Percentiles rank a stretch among this genome's conserved stretches.
Conservation (phyloP, 2,797 vertebrate genomes). For the Macrochelys suwanniensis region DNA sequence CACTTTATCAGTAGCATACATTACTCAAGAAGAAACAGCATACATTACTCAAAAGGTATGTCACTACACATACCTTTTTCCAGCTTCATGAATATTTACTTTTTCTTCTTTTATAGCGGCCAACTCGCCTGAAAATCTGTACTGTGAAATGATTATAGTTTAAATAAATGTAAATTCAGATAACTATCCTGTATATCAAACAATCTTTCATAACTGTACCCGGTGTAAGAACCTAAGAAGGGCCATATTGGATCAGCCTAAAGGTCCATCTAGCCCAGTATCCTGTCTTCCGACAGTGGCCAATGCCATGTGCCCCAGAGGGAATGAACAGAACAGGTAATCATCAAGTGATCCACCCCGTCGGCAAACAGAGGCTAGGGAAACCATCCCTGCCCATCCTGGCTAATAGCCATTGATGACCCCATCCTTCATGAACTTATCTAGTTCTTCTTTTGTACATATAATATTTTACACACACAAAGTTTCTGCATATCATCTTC, state of each 20-base stretch:
- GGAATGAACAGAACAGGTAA: no score
- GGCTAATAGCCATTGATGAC: no score
- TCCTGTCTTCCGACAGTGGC: no score
- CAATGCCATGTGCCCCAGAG: no score
- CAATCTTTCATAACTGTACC: background rate
- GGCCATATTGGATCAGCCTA: no score
- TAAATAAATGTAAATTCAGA: conserved; percentile 18
- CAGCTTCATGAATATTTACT: conserved; percentile 57
- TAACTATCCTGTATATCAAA: background rate
- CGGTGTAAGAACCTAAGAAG: background rate
- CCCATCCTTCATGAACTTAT: no score
- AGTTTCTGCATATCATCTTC: background rate
- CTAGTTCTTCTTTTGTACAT: background rate
- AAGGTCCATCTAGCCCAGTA: no score
- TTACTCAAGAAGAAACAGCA: background rate
- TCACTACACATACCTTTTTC: conserved; percentile 73
- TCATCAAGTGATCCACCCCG: no score
- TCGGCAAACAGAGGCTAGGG: no score
- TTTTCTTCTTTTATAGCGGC: conserved; percentile 62
- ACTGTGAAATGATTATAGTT: conserved; percentile 67
- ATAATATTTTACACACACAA: background rate
- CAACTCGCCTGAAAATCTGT: conserved; percentile 54
- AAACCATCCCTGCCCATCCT: no score
- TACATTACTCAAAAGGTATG: background rate
- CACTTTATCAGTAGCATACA: background rate